Conservation (phyloP, 2,797 vertebrate species). For the Kryptopterus vitreolus region DNA sequence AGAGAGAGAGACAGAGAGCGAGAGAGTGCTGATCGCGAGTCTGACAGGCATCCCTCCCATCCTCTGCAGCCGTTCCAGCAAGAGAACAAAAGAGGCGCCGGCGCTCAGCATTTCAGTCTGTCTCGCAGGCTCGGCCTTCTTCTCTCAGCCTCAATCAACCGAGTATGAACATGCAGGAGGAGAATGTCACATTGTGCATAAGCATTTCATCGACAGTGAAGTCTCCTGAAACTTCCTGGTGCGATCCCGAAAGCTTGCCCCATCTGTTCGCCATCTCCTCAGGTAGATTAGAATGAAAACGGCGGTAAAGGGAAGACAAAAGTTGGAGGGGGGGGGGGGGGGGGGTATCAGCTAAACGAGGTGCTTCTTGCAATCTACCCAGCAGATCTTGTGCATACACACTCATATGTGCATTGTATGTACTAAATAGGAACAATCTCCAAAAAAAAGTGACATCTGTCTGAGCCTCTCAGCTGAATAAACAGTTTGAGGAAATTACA, state of each 20-base stretch:
- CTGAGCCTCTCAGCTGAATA: conserved; percentile 48
- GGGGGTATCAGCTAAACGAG: not conserved
- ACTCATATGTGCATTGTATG: not conserved
- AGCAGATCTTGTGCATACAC: not conserved
- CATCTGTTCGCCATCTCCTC: conserved; percentile 19
- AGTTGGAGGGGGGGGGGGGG: not conserved
- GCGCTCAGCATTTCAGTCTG: conserved; percentile 56
- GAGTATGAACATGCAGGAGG: conserved; percentile 14
- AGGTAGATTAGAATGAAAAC: conserved; percentile 17
- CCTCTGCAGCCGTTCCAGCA: conserved; percentile 50
- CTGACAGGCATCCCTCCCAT: conserved; percentile 56
- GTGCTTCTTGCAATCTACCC: not conserved
- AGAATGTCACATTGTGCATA: conserved; percentile 29
- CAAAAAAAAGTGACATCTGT: conserved; percentile 47
- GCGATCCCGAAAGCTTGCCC: conserved; percentile 8
- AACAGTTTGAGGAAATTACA: conserved; percentile 47
- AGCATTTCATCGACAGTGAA: conserved; percentile 21
- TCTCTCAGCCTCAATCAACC: conserved; percentile 43
- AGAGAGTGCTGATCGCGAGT: conserved; percentile 50
- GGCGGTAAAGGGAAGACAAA: not conserved
- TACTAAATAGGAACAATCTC: not conserved
- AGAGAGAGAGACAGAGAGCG: conserved; percentile 28
- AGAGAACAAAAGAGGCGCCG: conserved; percentile 60
- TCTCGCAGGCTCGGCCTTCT: conserved; percentile 46
- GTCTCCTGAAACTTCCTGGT: conserved; percentile 23